Evolutionary conservation across 2,888 invertebrate genomes (phyloP), one percentile per base, ranked within the genome.

Genomic region (Meloe dianella): DNA sequence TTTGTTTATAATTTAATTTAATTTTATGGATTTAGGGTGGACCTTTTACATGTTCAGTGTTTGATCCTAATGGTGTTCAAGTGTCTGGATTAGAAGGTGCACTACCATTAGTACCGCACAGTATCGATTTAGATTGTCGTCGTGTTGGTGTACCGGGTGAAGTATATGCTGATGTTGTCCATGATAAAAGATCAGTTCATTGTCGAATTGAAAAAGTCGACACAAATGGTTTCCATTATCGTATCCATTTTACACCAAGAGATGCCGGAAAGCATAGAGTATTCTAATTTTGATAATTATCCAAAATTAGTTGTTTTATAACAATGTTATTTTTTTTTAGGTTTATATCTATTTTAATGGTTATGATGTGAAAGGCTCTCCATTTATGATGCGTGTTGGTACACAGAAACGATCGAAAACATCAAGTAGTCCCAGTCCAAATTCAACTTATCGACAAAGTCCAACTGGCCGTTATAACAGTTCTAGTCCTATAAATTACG

Each of bases 271-370:
- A 93, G 82, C 92, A 93, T 82, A 86, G 91, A 70, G 91, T 91
- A 78, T n/a, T n/a, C 3, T 24, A 8, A 22, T 47, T 47, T 24
- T 56, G 7, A 29, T 57, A 8, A 12, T 41, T 27, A 20, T 60
- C 8, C 0, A 32, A 59, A 27, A 54, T 24, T n/a, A n/a, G 38
- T 57, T 1, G 12, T 65, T 22, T 51, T n/a, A 20, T 58, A 58
- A 57, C 0, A 12, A 14, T 4, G 8, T 20, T 17, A 64, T 68
- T 75, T n/a, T n/a, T n/a, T n/a, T 81, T 64, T 84, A 91, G 85
- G 89, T 96, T 47, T 96, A 97, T 82, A 91, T 97, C 32, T 96
- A 95, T 81, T 98, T 97, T 85, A 97, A 97, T 81, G 97, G 96
- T 10, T 91, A 92, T 80, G 87, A 87, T 61, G 90, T 93, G n/a